Evolutionary conservation across 2,888 invertebrate genomes (phyloP).

Genomic region (Cephus pygmeus): DNA sequence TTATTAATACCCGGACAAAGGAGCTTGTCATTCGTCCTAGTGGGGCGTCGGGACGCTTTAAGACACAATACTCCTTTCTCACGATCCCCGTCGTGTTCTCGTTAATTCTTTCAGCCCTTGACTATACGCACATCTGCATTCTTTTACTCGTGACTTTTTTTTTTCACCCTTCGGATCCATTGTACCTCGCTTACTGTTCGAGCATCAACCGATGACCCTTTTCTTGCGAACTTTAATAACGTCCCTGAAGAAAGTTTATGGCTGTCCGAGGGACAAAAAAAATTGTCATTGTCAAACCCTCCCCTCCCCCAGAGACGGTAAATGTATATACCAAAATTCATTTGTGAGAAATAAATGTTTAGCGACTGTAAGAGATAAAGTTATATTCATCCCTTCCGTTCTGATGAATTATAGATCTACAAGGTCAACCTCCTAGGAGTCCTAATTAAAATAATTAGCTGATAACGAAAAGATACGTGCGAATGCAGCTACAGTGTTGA

Average conservation of each 20-base stretch:
- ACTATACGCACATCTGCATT: background rate
- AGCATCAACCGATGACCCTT: conserved; percentile 4
- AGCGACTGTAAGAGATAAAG: background rate
- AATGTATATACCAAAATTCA: background rate
- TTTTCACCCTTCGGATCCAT: background rate
- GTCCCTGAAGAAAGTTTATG: background rate
- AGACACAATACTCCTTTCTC: background rate
- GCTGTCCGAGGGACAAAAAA: background rate
- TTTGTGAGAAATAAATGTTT: background rate
- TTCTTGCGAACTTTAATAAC: conserved; percentile 6
- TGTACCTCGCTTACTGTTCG: background rate
- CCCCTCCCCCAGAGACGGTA: background rate
- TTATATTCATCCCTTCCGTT: background rate
- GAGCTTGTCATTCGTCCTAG: background rate
- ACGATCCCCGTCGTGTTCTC: background rate
- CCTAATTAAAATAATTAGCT: background rate
- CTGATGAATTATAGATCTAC: background rate
- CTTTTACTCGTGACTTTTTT: background rate
- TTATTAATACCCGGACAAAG: background rate
- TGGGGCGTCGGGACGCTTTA: background rate
- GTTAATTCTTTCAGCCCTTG: background rate
- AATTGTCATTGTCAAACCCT: background rate
- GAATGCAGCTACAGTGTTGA: background rate
- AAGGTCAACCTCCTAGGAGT: background rate
- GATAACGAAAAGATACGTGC: background rate